Evolutionary conservation across 2,888 invertebrate species (phyloP), one percentile per base, ranked within the genome.

Genomic region (Athalia rosae): DNA sequence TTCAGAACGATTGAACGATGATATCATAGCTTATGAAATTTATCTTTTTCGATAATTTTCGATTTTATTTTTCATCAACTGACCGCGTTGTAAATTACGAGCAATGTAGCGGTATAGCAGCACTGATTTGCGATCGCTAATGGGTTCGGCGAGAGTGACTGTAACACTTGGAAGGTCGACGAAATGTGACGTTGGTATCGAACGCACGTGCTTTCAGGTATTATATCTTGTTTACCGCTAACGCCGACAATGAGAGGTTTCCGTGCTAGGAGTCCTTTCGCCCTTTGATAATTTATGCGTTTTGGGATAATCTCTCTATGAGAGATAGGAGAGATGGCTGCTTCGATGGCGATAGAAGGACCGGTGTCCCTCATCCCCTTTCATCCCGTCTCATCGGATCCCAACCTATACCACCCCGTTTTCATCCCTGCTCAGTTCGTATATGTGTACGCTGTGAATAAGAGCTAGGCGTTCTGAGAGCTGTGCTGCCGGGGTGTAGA

Each of bases 211-310:
- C 61, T 28, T 28, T 28, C 28, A 28, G 28, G 28, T 28, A 28
- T 28, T 28, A 28, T 74, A 74, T 48, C 74, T 74, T 74, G 74
- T 74, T 63, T 74, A 74, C 58, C 63, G 64, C 61, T 61, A n/a
- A 48, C 67, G 50, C 67, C 53, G 28, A 28, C 28, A 28, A 28
- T 28, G 53, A 78, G 62, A 64, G 71, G 76, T 63, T 59, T 56
- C 47, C 58, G 71, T 28, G 15, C 59, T 63, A 56, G 15, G 50
- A 47, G 62, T 56, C 63, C 47, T 28, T 53, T 64, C 78, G 76
- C 77, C 77, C 76, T 76, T 78, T 85, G 85, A 86, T 85, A 86
- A 85, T 85, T 85, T 86, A 85, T 85, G 84, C 84, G 86, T 85
- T 85, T 85, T 82, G 82, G 84, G 81, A 85, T 85, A 85, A 85